Base-by-base conservation (phyloP, 35 echinoderm and acorn worm species). In the Lytechinus variegatus region DNA sequence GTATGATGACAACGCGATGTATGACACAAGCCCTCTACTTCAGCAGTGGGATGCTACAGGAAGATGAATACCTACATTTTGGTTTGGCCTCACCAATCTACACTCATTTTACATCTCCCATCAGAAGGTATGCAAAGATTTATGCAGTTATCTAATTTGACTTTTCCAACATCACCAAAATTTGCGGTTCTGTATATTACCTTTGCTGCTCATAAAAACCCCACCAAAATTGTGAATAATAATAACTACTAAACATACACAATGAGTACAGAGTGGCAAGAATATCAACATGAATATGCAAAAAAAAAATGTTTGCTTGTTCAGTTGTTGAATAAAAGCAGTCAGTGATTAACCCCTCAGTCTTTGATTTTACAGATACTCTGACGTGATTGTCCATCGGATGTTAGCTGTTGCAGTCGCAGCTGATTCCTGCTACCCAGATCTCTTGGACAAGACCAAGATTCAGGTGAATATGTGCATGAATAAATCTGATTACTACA, bases 91-190 rank as follows among this genome's bases (percentile, higher is more conserved):
- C 98, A n/a, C 98, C 98, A 6, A 99, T 99, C 52, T 99, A 99
- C 86, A 99, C 98, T 12, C 98, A 99, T 56, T 99, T 99, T 90
- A 99, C 98, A 53, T 99, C 98, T 56, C 98, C 98, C 6, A 99
- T 99, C 58, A 98, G 98, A 94, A 99, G 98, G 98, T 89, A 89
- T 89, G 12, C 27, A 89, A 44, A 2, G 2, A 44, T 44, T 44
- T 0, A 44, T 44, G 33, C 33, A 44, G 33, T 44, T 1, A 44
- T 44, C 1, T 2, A 44, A 2, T 44, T 44, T 44, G 33, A 44
- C 33, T 44, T 44, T 44, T 44, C 33, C 33, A 44, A 44, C 33
- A 44, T 44, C 33, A 44, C 33, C 33, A 44, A 44, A 0, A 44
- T 44, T 44, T 44, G 1, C 33, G 2, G 1, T 44, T 44, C 33